Conservation (phyloP, 2,797 vertebrate species). For the Sciaenops ocellatus region DNA sequence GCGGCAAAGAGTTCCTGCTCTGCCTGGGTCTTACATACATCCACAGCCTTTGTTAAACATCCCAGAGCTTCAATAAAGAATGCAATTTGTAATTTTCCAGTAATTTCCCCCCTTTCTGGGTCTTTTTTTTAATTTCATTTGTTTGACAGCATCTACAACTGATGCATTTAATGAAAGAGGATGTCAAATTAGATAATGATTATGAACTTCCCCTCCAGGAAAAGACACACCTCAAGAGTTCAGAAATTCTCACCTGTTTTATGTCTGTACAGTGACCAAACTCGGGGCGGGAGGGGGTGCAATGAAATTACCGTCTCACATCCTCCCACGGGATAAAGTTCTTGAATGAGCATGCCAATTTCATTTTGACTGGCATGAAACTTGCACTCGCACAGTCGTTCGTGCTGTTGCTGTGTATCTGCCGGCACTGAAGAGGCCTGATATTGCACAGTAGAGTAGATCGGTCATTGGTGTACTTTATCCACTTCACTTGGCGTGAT, state of each 20-base stretch:
- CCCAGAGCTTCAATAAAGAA: conserved; percentile 46
- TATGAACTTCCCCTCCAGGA: conserved; percentile 21
- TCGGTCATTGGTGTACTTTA: conserved; percentile 77
- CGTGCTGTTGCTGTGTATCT: conserved; percentile 54
- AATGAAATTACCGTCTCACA: conserved; percentile 19
- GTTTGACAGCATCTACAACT: conserved; percentile 35
- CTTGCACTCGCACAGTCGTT: conserved; percentile 48
- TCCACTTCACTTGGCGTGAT: conserved; percentile 83
- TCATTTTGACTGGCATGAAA: conserved; percentile 71
- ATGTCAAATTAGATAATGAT: conserved; percentile 26
- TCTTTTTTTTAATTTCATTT: conserved; percentile 17
- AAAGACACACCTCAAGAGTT: not conserved
- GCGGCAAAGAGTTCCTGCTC: conserved; percentile 60
- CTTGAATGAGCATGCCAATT: conserved; percentile 54
- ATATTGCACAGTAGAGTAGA: conserved; percentile 82
- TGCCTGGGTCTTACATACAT: conserved; percentile 35
- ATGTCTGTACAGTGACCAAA: not conserved
- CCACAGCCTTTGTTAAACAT: conserved; percentile 55
- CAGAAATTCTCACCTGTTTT: conserved; percentile 39
- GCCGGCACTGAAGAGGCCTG: conserved; percentile 58
- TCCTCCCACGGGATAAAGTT: conserved; percentile 57
- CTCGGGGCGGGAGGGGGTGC: not conserved
- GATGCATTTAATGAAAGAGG: conserved; percentile 30
- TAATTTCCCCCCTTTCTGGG: conserved; percentile 17
- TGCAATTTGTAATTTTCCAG: conserved; percentile 50